A percentile compares a stretch with the other conserved stretches of the same genome.
Conservation (phyloP, 2,888 invertebrate genomes). For the Candidula unifasciata region DNA sequence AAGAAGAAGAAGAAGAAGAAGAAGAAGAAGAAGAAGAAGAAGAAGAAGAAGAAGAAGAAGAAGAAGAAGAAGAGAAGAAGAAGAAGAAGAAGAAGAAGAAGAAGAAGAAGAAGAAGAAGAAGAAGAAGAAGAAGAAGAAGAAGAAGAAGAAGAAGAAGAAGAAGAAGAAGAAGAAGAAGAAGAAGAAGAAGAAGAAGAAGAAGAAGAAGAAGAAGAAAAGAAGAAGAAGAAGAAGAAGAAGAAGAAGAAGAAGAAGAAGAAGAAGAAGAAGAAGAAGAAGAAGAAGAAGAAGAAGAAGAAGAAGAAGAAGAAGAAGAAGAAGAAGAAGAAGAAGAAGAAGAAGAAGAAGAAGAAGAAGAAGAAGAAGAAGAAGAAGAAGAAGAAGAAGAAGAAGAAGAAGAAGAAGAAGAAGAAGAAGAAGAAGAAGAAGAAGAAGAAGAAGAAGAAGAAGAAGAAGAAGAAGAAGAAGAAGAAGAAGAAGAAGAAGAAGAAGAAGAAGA, state of each 20-base stretch:
- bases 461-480: slow-evolving; percentile 12
- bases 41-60: slow-evolving; percentile 16
- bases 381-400: neutral
- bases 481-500: neutral
- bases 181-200: neutral
- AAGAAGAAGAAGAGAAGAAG: neutral
- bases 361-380: slow-evolving; percentile 3
- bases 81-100: neutral
- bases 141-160: neutral
- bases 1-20: neutral
- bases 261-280: neutral
- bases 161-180: neutral
- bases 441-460: neutral
- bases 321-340: neutral
- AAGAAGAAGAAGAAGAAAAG: slow-evolving; percentile 8
- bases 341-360: neutral
- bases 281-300: neutral
- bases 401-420: neutral
- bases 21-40: slow-evolving; percentile 2
- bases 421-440: neutral
- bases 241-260: slow-evolving; percentile 1
- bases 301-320: neutral
- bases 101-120: slow-evolving; percentile 1
- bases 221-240: slow-evolving; percentile 11
- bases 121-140: neutral